These are phyloP conservation scores for Campaea margaritaria DNA, from an alignment of 2,888 invertebrate genomes.

Conservation along the genomic window DNA sequence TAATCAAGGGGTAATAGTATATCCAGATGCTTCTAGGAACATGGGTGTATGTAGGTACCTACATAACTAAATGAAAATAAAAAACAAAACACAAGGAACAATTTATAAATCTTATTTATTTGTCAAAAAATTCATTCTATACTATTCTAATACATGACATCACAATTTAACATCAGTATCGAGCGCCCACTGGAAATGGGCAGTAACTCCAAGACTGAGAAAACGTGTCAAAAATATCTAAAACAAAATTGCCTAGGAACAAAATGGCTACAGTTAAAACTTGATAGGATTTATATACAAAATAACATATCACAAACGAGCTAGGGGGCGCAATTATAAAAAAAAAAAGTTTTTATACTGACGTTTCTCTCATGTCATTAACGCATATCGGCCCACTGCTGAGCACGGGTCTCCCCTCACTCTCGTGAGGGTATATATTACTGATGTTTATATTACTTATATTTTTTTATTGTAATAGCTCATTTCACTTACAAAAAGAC, in stretches of 20 bases:
- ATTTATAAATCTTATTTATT: constrained; percentile 65
- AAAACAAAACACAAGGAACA: constrained; percentile 44
- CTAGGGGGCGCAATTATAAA: constrained; percentile 30
- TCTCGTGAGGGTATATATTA: too few species aligned
- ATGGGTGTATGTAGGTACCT: too few species aligned
- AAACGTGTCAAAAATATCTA: constrained; percentile 41
- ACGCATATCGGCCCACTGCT: too few species aligned
- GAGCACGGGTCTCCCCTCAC: too few species aligned
- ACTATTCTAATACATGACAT: constrained; percentile 60
- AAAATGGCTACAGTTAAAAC: constrained; percentile 46
- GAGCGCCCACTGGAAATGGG: constrained; percentile 44
- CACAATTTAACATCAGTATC: constrained; percentile 43
- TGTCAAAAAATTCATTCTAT: constrained; percentile 58
- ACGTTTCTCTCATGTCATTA: too few species aligned
- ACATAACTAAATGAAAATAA: too few species aligned
- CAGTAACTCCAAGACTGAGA: constrained; percentile 38
- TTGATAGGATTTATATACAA: constrained; percentile 48
- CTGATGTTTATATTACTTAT: too few species aligned
- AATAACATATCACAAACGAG: constrained; percentile 58
- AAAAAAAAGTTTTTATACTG: constrained; percentile 6
- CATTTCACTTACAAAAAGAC: constrained; percentile 4
- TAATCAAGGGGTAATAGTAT: too few species aligned
- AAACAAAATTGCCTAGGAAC: constrained; percentile 56
- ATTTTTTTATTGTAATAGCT: too few species aligned
- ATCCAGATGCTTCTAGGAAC: too few species aligned